A percentile compares a stretch with the other conserved stretches of the same genome.
phyloP scores from a whole-genome alignment of 1,140 invertebrate genomes.

The Ceratosolen solmsi region DNA sequence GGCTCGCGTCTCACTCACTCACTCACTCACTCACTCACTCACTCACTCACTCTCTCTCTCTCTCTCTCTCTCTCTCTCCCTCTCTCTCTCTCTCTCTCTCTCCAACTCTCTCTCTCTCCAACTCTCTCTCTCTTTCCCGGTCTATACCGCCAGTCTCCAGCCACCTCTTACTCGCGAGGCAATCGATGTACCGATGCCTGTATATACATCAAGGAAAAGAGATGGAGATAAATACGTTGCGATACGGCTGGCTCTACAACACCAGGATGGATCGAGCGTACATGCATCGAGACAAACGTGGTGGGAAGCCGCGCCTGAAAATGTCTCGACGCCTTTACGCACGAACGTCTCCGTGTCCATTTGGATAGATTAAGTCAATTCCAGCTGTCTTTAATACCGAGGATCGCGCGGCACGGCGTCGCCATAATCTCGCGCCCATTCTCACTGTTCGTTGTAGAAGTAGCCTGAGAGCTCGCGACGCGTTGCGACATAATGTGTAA shows the following conservation, averaged over 20 bases:
- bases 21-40: not conserved
- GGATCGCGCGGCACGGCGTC: not conserved
- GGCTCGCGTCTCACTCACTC: conserved; percentile 29
- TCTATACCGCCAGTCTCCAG: not conserved
- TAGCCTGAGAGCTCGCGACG: conserved; percentile 11
- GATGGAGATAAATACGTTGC: not conserved
- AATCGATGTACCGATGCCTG: conserved; percentile 30
- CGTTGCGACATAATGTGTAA: conserved; percentile 41
- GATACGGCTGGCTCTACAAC: conserved; percentile 7
- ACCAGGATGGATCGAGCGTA: not conserved
- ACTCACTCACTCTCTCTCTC: conserved; percentile 5
- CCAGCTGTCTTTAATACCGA: not conserved
- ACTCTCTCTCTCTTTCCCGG: not conserved
- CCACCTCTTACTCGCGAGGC: not conserved
- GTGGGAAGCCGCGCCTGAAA: not conserved
- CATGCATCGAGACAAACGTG: not conserved
- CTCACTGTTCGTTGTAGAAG: not conserved
- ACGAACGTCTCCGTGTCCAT: not conserved
- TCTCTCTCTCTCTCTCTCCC: conserved; percentile 13
- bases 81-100: not conserved
- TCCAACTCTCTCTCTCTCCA: conserved; percentile 6
- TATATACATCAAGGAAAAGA: not conserved
- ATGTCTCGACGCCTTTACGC: not conserved
- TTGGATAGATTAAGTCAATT: not conserved
- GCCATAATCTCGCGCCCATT: not conserved